phyloP scores from a whole-genome alignment of 2,113 vertebrate genomes.

The Grantiella picta region DNA sequence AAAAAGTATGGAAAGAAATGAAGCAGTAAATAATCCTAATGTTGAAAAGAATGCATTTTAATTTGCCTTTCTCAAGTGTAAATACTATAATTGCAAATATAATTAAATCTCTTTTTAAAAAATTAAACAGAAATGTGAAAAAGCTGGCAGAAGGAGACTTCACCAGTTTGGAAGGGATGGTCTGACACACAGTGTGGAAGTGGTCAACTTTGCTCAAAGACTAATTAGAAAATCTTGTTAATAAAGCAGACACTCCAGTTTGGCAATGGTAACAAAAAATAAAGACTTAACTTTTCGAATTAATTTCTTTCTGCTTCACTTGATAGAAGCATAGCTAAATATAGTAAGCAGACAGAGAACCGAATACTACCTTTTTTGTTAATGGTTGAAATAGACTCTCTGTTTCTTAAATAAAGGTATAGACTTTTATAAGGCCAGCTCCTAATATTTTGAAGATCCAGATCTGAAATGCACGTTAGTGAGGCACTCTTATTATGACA shows the following conservation, averaged over 20 bases:
- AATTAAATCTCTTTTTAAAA: not conserved
- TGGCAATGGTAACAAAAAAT: not conserved
- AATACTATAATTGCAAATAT: not conserved
- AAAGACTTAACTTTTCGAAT: not conserved
- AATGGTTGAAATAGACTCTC: not conserved
- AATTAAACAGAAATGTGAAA: not conserved
- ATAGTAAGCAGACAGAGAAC: not conserved
- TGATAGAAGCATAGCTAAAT: not conserved
- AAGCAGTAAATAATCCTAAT: not conserved
- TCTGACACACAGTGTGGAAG: not conserved
- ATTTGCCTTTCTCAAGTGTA: not conserved
- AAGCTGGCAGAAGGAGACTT: not conserved
- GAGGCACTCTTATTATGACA: not conserved
- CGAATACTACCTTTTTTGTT: not conserved
- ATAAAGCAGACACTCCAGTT: not conserved
- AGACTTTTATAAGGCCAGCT: not conserved
- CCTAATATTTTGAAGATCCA: not conserved
- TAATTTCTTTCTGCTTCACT: not conserved
- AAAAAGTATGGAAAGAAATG: not conserved
- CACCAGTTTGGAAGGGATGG: not conserved
- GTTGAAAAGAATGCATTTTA: not conserved
- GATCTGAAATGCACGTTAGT: not conserved
- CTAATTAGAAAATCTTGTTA: not conserved
- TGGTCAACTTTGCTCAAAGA: not conserved
- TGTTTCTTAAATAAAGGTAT: not conserved